Conservation (phyloP, 92 coral and sea anemone genomes). For the Plumapathes pennacea region DNA sequence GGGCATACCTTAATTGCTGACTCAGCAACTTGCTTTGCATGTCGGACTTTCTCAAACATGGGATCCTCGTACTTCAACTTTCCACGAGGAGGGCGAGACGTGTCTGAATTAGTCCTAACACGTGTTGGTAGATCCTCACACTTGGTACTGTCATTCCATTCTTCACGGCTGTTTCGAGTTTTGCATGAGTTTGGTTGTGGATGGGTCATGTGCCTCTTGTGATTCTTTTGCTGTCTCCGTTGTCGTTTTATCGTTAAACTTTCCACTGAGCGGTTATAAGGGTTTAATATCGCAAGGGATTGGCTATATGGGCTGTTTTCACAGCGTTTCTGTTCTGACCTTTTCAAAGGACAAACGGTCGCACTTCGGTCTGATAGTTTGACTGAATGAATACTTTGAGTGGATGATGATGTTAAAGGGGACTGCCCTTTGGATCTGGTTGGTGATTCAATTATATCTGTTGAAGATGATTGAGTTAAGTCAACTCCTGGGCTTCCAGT, state of each 20-base stretch:
- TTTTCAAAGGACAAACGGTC: too few species aligned
- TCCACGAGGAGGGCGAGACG: conserved; percentile 26
- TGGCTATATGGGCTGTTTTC: conserved; percentile 66
- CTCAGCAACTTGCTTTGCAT: conserved; percentile 83
- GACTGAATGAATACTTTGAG: too few species aligned
- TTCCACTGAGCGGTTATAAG: conserved; percentile 21
- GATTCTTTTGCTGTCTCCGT: conserved; percentile 13
- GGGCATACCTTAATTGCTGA: conserved; percentile 77
- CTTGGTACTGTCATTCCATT: conserved; percentile 57
- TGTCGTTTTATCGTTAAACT: conserved; percentile 18
- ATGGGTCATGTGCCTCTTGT: conserved; percentile 59
- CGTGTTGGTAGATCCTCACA: conserved; percentile 41
- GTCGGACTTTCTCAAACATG: conserved; percentile 79
- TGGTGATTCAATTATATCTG: neutral
- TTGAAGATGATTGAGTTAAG: neutral
- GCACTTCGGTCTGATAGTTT: too few species aligned
- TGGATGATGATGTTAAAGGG: neutral
- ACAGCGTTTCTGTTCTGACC: too few species aligned
- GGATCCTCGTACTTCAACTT: conserved; percentile 77
- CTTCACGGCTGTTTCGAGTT: conserved; percentile 37
- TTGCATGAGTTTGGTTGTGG: conserved; percentile 21
- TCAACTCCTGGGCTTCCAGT: neutral
- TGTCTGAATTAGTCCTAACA: conserved; percentile 65
- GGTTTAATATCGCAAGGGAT: conserved; percentile 57
- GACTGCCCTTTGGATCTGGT: neutral